A percentile compares a stretch with the other conserved stretches of the same genome.
These are phyloP conservation scores for Leucania comma DNA, from an alignment of 2,888 invertebrate species.

Conservation along the genomic window DNA sequence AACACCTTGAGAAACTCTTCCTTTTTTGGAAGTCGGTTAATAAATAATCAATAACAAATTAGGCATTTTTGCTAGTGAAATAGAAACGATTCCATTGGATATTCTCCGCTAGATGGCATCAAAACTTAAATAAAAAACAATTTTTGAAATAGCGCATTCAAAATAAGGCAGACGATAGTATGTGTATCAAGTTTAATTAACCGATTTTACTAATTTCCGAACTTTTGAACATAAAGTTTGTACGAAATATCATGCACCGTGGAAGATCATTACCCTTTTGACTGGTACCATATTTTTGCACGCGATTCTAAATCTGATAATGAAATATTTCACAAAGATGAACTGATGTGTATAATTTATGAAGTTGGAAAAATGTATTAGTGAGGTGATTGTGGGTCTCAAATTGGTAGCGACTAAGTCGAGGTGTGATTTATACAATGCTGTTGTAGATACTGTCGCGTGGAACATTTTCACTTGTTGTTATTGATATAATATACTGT, in stretches of 20 bases:
- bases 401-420: conserved; percentile 78
- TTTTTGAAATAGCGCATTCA: too few species aligned
- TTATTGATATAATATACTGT: not conserved
- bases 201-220: too few species aligned
- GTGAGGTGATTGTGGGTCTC: conserved; percentile 77
- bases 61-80: too few species aligned
- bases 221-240: too few species aligned
- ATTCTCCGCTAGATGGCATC: too few species aligned
- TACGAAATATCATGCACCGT: not conserved
- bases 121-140: too few species aligned
- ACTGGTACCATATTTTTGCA: conserved; percentile 8
- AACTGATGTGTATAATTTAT: conserved; percentile 48
- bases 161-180: too few species aligned
- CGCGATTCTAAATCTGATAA: conserved; percentile 5
- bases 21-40: too few species aligned
- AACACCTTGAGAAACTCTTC: too few species aligned
- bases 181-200: too few species aligned
- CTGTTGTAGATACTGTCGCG: conserved; percentile 39
- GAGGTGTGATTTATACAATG: conserved; percentile 63
- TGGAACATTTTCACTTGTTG: conserved; percentile 46
- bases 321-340: conserved; percentile 43
- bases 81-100: too few species aligned
- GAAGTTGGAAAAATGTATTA: conserved; percentile 49
- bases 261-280: not conserved
- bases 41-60: too few species aligned